Evolutionary conservation across 2,797 vertebrate species (phyloP).

Genomic region (Cuculus canorus): DNA sequence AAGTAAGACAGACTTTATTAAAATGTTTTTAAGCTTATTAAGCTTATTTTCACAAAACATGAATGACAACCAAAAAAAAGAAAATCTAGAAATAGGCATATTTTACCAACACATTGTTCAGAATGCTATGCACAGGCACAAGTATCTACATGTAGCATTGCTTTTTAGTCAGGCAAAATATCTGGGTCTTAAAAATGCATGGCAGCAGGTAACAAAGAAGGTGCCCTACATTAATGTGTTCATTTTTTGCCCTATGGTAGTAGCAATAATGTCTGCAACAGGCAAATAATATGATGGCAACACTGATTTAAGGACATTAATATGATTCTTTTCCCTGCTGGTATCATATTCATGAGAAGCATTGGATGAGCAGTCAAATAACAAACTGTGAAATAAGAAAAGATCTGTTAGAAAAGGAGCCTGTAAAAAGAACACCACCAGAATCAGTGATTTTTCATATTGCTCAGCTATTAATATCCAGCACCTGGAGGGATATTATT

Average conservation of each 20-base stretch:
- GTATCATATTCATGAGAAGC: background rate
- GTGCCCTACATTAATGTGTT: background rate
- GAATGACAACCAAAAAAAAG: no score
- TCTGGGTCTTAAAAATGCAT: background rate
- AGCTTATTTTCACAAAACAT: background rate
- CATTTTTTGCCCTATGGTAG: background rate
- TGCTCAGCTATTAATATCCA: background rate
- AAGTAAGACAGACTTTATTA: background rate
- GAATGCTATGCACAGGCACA: background rate
- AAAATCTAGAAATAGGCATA: accelerated
- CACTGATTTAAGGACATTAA: background rate
- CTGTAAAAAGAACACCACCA: background rate
- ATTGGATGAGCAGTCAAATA: background rate
- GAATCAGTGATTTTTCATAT: background rate
- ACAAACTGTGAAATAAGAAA: background rate
- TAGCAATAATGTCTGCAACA: background rate
- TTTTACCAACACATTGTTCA: background rate
- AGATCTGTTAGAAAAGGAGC: background rate
- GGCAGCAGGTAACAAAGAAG: background rate
- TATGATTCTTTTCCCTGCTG: background rate
- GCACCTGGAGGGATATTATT: background rate
- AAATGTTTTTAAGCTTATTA: background rate
- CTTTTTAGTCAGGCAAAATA: background rate
- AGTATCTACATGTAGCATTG: background rate
- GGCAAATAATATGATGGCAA: background rate